These are phyloP conservation scores for Cryptomyrus ogoouensis DNA, from an alignment of 2,113 vertebrate species.

Conservation along the genomic window DNA sequence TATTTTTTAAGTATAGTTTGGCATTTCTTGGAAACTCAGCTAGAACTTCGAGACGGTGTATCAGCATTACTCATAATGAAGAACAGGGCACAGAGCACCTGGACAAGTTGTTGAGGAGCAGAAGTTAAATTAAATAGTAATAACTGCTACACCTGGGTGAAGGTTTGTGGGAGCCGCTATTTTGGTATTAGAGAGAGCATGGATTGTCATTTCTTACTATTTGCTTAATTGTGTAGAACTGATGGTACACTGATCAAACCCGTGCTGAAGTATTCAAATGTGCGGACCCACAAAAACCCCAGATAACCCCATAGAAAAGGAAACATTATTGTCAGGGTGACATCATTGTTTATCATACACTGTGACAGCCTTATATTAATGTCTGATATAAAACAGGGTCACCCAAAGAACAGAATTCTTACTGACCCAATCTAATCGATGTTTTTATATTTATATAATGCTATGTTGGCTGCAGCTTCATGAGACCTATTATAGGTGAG, in stretches of 20 bases:
- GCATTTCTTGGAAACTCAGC: neutral
- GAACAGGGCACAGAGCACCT: neutral
- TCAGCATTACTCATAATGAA: neutral
- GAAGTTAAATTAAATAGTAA: neutral
- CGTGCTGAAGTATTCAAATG: neutral
- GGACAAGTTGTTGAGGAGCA: neutral
- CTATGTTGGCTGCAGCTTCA: neutral
- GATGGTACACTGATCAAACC: neutral
- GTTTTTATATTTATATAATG: neutral
- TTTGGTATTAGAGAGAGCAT: neutral
- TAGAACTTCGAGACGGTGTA: neutral
- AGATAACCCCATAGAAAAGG: neutral
- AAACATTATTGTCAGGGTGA: neutral
- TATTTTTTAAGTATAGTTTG: neutral
- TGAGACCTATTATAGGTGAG: neutral
- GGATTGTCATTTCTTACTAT: neutral
- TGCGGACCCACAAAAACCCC: neutral
- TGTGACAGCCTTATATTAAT: neutral
- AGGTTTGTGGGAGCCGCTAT: neutral
- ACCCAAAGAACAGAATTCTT: neutral
- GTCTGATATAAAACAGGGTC: neutral
- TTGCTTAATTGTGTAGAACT: neutral
- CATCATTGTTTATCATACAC: neutral
- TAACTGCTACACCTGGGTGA: neutral
- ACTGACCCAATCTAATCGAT: neutral